Base-by-base conservation (phyloP, 1,140 invertebrate species). In the Drosophila ercepeae region DNA sequence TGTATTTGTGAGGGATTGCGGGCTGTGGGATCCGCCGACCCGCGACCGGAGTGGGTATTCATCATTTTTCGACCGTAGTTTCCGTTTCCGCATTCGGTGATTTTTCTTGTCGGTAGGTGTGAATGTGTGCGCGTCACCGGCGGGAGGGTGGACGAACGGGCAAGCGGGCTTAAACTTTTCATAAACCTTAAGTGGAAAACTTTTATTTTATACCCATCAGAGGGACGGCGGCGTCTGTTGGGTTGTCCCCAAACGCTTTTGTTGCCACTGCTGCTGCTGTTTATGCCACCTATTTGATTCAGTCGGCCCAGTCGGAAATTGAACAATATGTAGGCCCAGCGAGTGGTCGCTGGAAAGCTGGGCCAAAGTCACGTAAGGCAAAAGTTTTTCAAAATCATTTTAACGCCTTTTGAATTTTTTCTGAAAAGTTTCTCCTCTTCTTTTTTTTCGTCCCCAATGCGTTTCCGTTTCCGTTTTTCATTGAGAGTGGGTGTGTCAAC, bases 111-210 rank as follows among this genome's bases (percentile, higher is more conserved):
- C 54, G 71, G 54, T 67, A 77, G 74, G 78, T 83, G 74, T 71
- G 75, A 78, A 77, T 77, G 69, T 60, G 53, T 45, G 45, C 34
- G 34, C 21, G 41, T 14, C 11, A 18, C 34, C 11, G 7, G 18
- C 36, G 5, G n/a, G n/a, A n/a, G n/a, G n/a, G n/a, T n/a, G n/a
- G n/a, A n/a, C n/a, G n/a, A n/a, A 0, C 16, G 51, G 21, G 36
- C 36, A 51, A 42, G 48, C 71, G 58, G 63, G 32, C 59, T 86
- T 81, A 59, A 86, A 86, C 81, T 86, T 86, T 86, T 86, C 82
- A 86, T 86, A 86, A 86, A 86, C 81, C 81, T 86, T 86, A 86
- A 86, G 81, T 86, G 81, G 81, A 86, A 81, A 86, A 86, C 76
- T 86, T 86, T 86, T 86, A 86, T 86, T 86, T 86, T 81, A 86